Percentiles rank a stretch among this genome's conserved stretches.
phyloP scores from a whole-genome alignment of 2,888 invertebrate species.

The Parasteatoda lunata region DNA sequence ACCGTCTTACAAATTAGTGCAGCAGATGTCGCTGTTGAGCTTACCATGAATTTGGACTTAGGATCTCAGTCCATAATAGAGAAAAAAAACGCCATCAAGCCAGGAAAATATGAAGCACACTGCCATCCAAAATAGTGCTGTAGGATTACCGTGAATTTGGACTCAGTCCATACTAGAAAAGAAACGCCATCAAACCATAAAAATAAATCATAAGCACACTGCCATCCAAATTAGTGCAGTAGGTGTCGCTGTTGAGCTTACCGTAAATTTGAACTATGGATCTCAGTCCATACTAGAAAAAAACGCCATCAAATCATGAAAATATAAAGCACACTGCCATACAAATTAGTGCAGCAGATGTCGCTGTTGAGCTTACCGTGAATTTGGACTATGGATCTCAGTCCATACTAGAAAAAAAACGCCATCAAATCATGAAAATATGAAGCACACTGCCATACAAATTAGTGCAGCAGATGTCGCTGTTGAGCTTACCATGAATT shows the following conservation, averaged over 20 bases:
- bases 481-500: conserved; percentile 8
- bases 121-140: background rate
- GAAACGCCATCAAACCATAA: no score
- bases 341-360: background rate
- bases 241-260: background rate
- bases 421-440: no score
- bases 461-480: conserved; percentile 3
- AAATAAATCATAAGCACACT: no score
- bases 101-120: background rate
- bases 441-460: background rate
- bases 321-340: background rate
- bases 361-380: background rate
- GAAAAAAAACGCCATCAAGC: background rate
- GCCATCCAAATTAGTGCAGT: no score
- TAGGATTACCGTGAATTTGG: conserved; percentile 4
- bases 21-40: background rate
- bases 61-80: background rate
- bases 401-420: background rate
- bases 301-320: no score
- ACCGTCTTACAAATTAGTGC: background rate
- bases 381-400: background rate
- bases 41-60: background rate
- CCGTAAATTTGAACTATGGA: background rate
- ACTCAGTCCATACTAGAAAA: background rate
- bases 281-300: background rate